phyloP scores from a whole-genome alignment of 2,797 vertebrate genomes.

The Muscicapa striata region DNA sequence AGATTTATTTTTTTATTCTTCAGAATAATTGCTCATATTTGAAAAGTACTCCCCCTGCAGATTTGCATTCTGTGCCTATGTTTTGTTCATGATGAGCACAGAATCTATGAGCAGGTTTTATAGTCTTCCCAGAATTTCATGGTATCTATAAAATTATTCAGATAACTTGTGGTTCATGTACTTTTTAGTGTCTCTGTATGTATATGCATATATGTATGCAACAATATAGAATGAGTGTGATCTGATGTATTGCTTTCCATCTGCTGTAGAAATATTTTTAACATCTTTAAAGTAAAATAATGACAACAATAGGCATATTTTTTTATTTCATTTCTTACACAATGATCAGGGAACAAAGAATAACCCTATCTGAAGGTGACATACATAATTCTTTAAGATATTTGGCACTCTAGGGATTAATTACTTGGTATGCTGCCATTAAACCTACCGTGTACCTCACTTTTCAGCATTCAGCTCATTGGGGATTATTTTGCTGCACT shows the following conservation, averaged over 20 bases:
- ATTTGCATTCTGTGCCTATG: neutral
- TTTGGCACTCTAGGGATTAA: neutral
- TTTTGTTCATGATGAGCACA: neutral
- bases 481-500: neutral
- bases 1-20: neutral
- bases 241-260: neutral
- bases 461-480: neutral
- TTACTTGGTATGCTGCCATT: neutral
- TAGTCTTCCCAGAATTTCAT: neutral
- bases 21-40: neutral
- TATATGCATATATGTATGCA: neutral
- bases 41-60: neutral
- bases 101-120: neutral
- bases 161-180: neutral
- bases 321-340: neutral
- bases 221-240: neutral
- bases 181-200: neutral
- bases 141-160: neutral
- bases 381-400: neutral
- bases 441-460: neutral
- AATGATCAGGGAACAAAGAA: neutral
- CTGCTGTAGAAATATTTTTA: neutral
- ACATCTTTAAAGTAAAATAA: neutral
- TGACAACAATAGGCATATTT: neutral
- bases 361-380: neutral